These are phyloP conservation scores for Heteropelma amictum DNA, from an alignment of 2,888 invertebrate genomes.

Conservation along the genomic window DNA sequence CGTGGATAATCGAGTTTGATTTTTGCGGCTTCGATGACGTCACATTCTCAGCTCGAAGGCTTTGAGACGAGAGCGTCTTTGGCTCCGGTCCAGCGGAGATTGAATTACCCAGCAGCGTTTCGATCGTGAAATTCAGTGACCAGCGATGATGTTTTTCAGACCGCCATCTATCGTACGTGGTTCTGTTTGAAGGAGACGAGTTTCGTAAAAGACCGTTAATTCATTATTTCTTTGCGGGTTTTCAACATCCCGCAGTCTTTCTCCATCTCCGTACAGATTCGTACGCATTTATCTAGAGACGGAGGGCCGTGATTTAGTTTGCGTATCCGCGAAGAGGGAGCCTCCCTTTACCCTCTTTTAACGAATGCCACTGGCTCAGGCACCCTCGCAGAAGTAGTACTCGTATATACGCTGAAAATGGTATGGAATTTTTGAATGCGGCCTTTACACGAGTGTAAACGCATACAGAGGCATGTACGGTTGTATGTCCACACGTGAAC, in stretches of 20 bases:
- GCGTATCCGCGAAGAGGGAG: not conserved
- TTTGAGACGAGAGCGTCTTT: too few relatives aligned
- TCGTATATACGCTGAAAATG: not conserved
- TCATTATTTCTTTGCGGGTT: slow-evolving; percentile 62
- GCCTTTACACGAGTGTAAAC: not conserved
- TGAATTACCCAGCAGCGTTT: too few relatives aligned
- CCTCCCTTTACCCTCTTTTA: slow-evolving; percentile 38
- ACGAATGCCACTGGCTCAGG: slow-evolving; percentile 17
- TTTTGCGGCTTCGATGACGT: too few relatives aligned
- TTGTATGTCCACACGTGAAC: not conserved
- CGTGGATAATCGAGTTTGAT: too few relatives aligned
- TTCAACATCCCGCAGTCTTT: slow-evolving; percentile 23
- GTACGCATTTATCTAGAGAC: not conserved
- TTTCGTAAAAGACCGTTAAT: slow-evolving; percentile 72
- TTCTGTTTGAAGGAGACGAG: slow-evolving; percentile 54
- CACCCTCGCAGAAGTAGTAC: slow-evolving; percentile 18
- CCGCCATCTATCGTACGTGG: too few relatives aligned
- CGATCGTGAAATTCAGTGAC: too few relatives aligned
- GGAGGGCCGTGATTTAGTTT: too few relatives aligned
- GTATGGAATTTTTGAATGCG: too few relatives aligned
- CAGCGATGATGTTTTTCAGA: too few relatives aligned
- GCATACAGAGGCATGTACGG: slow-evolving; percentile 26
- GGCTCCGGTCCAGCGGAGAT: too few relatives aligned
- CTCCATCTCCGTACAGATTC: slow-evolving; percentile 26
- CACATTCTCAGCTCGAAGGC: too few relatives aligned